Evolutionary conservation across 2,888 invertebrate species (phyloP), one percentile per base, ranked within the genome.

Genomic region (Xestoiulus laeticollis): DNA sequence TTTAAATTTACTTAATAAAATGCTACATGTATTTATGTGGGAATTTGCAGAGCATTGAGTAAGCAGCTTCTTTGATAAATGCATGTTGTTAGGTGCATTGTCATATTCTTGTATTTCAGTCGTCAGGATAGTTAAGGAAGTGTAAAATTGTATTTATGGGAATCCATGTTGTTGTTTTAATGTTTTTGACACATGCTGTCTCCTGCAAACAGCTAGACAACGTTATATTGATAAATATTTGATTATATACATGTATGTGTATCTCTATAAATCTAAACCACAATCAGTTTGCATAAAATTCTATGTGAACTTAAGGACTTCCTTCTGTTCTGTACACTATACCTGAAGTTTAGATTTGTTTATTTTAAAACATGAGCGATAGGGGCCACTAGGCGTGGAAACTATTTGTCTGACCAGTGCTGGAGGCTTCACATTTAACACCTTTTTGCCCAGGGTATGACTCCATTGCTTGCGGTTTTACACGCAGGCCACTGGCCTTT

Each of bases 401-500:
- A 26, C 68, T 48, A 48, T 48, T 48, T 48, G 48, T 19, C 48
- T 48, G 48, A 48, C 48, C 48, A 26, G 26, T 6, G 8, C 68
- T 26, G 26, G 68, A 26, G 78, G 78, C 30, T 14, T 14, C 30
- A 30, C 78, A 78, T 78, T 78, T 78, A 78, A 78, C 78, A 78
- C 78, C 78, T 78, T 78, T n/a, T 30, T 78, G 78, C 78, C 78
- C 78, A 78, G 78, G 78, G 78, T 26, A 32, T 32, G 30, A 78
- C 78, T 78, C 16, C 12, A 30, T 32, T 30, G 30, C 14, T 22
- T 78, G 78, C 26, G 78, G 78, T 78, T 78, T 78, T 78, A 32
- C 78, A 78, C 30, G 78, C 78, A 78, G 78, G 78, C 78, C 78
- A 78, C 78, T 78, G 78, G 78, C 78, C 78, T 78, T 78, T 78